Base-by-base conservation (phyloP, 2,113 vertebrate species). In the Antechinus flavipes region DNA sequence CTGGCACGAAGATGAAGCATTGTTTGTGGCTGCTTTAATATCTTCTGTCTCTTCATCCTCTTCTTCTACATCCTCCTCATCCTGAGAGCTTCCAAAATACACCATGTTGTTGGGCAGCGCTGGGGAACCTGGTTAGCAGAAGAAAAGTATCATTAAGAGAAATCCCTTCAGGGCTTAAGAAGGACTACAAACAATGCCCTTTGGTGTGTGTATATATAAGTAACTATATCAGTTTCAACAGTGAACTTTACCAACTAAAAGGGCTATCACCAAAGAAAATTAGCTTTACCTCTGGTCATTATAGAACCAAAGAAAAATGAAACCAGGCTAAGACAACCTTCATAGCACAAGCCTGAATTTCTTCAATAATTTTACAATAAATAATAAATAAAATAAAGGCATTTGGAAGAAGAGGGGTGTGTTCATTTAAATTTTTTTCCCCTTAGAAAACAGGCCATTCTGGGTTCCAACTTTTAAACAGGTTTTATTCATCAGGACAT, bases 51-150 rank as follows among this genome's bases (percentile, higher is more conserved):
- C 99, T 95, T 99, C 99, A 26, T 99, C 99, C 90, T 99, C 99
- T 56, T 99, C 99, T 92, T 99, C 99, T 92, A 99, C 99, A 50
- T 99, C 99, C 94, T 99, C 99, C 93, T 99, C 99, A 89, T 99
- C 99, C 99, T 99, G 99, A 99, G 99, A 99, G 98, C 99, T 99
- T 98, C 99, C 99, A 19, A 99, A 99, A 98, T 99, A 99, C 4
- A 99, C 99, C 99, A 99, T 99, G 99, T 99, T 99, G 98, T 98
- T 99, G 98, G 99, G 99, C 99, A 99, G 99, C 91, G 99, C 99
- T 94, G 99, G 98, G 95, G 99, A 99, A 98, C 99, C 99, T 99
- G 96, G 89, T 47, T 46, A 95, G 93, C 84, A 92, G 2, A 92
- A 97, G 35, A 97, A 49, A 89, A 97, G 53, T 96, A 0, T 97